Base-by-base conservation (phyloP, 2,113 vertebrate species). In the Seriola rivoliana region DNA sequence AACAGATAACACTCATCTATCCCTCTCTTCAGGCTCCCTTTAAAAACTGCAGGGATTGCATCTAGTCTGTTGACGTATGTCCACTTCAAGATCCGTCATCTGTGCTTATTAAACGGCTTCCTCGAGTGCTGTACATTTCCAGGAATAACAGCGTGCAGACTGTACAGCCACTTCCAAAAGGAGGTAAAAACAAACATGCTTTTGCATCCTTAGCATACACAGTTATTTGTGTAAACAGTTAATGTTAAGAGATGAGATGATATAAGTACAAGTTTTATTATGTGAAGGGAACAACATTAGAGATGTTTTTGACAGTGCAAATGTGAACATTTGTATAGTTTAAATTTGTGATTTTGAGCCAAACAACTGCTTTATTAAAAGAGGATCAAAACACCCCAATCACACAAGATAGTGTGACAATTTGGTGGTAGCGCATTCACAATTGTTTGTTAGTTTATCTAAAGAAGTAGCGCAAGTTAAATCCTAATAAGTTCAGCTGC, bases 31-130 rank as follows among this genome's bases (percentile, higher is more conserved):
- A 29, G 65, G 38, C 80, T 87, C 84, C 64, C 50, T 85, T 78
- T 78, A 86, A 84, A 70, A 77, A 66, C 38, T 50, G 82, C 78
- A 82, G 78, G 75, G 71, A 10, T n/a, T 63, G 57, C 75, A 50
- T 78, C 87, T 65, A 34, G 58, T 86, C 71, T 85, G 87, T 85
- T 89, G 88, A 80, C 68, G 55, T 40, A 74, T 75, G 77, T 81
- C 75, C 72, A 79, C 85, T 70, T 89, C 62, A 63, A 85, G 69
- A 79, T 71, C 76, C 44, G 69, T 76, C 87, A 85, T 85, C 82
- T 80, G 86, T 58, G 78, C 88, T 85, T 86, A 89, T 85, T 89
- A 79, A 89, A 85, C 59, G 3, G 81, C 69, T 86, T 93, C 90
- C 82, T 88, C 60, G 80, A 89, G 63, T 58, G 82, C 75, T 16